These are phyloP conservation scores for Halictus quadricinctus DNA, from an alignment of 2,888 invertebrate genomes.

Conservation along the genomic window DNA sequence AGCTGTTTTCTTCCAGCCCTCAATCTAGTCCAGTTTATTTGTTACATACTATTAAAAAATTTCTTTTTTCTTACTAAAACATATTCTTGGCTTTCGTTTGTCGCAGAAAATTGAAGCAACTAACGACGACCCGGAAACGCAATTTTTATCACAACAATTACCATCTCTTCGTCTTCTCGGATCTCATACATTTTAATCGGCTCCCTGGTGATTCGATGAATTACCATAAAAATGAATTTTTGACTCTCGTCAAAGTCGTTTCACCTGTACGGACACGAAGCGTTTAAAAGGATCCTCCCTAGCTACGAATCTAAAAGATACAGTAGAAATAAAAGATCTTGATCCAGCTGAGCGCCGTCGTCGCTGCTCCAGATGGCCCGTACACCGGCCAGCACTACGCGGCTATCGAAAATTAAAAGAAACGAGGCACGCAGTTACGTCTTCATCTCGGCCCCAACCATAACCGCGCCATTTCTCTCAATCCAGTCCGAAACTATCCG, in stretches of 20 bases:
- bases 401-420: slow-evolving; percentile 7
- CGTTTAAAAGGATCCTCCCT: neutral
- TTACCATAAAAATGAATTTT: neutral
- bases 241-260: neutral
- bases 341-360: neutral
- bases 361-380: neutral
- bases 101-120: neutral
- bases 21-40: too few species aligned
- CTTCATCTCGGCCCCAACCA: neutral
- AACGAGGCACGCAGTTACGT: neutral
- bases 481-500: slow-evolving; percentile 2
- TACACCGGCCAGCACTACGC: neutral
- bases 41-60: neutral
- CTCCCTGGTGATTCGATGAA: neutral
- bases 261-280: neutral
- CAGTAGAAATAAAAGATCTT: neutral
- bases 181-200: neutral
- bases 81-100: neutral
- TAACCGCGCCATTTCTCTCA: slow-evolving; percentile 14
- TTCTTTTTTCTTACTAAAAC: too few species aligned
- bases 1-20: too few species aligned
- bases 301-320: neutral
- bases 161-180: neutral
- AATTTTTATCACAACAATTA: neutral
- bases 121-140: neutral